Evolutionary conservation across 2,113 vertebrate species (phyloP).

Genomic region (Paradisaea rubra): DNA sequence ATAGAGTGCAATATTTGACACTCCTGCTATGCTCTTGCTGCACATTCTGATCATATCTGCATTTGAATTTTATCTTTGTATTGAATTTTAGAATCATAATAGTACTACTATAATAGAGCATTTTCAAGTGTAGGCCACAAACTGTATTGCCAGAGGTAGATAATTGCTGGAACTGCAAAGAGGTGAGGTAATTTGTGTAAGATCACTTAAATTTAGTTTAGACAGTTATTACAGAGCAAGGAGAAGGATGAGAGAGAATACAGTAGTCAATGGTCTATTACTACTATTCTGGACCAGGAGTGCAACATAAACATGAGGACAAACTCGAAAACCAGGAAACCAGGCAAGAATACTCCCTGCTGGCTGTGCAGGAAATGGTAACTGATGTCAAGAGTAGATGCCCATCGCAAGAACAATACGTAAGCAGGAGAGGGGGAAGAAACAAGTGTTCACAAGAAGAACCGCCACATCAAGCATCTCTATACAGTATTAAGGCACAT

Average conservation of each 20-base stretch:
- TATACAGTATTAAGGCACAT: constrained; percentile 51
- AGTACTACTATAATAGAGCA: not conserved
- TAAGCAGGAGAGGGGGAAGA: constrained; percentile 65
- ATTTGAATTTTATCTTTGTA: constrained; percentile 42
- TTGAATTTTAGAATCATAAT: constrained; percentile 39
- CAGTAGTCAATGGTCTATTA: constrained; percentile 23
- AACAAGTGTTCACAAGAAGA: constrained; percentile 67
- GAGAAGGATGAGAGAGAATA: not conserved
- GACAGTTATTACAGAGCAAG: constrained; percentile 7
- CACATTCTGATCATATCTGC: constrained; percentile 23
- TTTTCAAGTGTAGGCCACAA: constrained; percentile 31
- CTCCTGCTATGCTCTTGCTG: not conserved
- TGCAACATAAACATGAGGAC: constrained; percentile 58
- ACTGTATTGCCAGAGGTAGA: not conserved
- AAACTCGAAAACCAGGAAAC: constrained; percentile 59
- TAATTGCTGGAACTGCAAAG: constrained; percentile 20
- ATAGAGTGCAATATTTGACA: constrained; percentile 34
- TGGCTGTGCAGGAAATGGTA: constrained; percentile 56
- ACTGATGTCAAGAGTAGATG: constrained; percentile 60
- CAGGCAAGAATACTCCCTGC: constrained; percentile 63
- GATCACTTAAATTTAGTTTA: constrained; percentile 35
- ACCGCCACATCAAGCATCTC: constrained; percentile 48
- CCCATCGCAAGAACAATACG: constrained; percentile 63
- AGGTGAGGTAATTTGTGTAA: not conserved
- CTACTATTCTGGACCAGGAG: constrained; percentile 54